Evolutionary conservation across 1,140 invertebrate genomes (phyloP).

Genomic region (Penaeus chinensis): DNA sequence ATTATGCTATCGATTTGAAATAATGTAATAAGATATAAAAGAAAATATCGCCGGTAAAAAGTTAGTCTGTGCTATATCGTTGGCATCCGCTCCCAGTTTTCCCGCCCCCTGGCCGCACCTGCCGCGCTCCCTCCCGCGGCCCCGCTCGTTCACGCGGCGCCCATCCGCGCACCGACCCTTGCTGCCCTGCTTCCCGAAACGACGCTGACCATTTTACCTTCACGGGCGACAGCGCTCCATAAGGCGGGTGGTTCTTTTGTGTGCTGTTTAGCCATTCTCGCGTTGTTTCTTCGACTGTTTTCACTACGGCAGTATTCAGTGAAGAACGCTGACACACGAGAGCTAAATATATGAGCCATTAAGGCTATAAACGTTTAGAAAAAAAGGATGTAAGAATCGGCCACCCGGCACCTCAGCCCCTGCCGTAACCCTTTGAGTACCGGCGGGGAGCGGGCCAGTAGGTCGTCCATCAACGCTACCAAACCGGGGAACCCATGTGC

Average conservation of each 20-base stretch:
- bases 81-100: too few relatives aligned
- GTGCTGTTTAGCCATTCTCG: neutral
- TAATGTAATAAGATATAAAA: too few relatives aligned
- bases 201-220: conserved; percentile 55
- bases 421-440: conserved; percentile 50
- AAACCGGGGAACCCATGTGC: too few relatives aligned
- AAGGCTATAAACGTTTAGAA: neutral
- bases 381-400: neutral
- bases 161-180: conserved; percentile 29
- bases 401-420: conserved; percentile 6
- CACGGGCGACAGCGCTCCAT: conserved; percentile 27
- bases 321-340: too few relatives aligned
- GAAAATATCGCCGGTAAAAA: too few relatives aligned
- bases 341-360: neutral
- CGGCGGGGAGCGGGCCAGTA: conserved; percentile 13
- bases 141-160: neutral
- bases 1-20: too few relatives aligned
- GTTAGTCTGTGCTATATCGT: too few relatives aligned
- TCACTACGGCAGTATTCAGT: too few relatives aligned
- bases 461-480: conserved; percentile 11
- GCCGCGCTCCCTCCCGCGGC: neutral
- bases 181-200: conserved; percentile 8
- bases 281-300: too few relatives aligned
- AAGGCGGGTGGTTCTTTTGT: neutral
- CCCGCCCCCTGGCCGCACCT: too few relatives aligned